Evolutionary conservation across 2,888 invertebrate species (phyloP).

Genomic region (Cyclophora albipunctata): DNA sequence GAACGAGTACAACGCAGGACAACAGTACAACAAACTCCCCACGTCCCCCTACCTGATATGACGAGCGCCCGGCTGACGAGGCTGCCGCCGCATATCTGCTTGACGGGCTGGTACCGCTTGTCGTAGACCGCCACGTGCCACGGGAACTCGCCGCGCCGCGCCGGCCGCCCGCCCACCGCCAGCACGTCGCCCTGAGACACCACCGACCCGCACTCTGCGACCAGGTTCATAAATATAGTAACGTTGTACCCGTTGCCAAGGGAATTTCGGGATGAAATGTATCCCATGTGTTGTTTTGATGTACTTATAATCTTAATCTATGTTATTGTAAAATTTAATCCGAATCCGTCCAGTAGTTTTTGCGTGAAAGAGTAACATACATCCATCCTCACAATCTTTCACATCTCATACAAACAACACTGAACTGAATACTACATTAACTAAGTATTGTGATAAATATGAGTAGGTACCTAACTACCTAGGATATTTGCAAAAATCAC

Average conservation of each 20-base stretch:
- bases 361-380: too few species aligned
- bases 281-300: neutral
- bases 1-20: too few species aligned
- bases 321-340: too few species aligned
- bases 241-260: neutral
- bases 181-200: constrained; percentile 35
- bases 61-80: constrained; percentile 48
- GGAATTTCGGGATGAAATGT: too few species aligned
- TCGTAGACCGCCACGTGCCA: constrained; percentile 75
- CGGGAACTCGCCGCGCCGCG: constrained; percentile 52
- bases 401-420: too few species aligned
- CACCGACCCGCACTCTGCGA: constrained; percentile 23
- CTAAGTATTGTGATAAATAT: too few species aligned
- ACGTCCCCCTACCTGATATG: constrained; percentile 33
- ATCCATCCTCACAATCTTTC: too few species aligned
- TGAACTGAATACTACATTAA: too few species aligned
- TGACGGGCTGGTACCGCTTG: constrained; percentile 43
- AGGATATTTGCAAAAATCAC: too few species aligned
- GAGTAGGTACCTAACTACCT: too few species aligned
- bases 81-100: constrained; percentile 72
- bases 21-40: too few species aligned
- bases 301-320: neutral
- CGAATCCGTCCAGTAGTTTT: too few species aligned
- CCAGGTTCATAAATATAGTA: neutral
- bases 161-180: constrained; percentile 45